Conservation (phyloP, 2,113 vertebrate species). For the Trogon surrucura region DNA sequence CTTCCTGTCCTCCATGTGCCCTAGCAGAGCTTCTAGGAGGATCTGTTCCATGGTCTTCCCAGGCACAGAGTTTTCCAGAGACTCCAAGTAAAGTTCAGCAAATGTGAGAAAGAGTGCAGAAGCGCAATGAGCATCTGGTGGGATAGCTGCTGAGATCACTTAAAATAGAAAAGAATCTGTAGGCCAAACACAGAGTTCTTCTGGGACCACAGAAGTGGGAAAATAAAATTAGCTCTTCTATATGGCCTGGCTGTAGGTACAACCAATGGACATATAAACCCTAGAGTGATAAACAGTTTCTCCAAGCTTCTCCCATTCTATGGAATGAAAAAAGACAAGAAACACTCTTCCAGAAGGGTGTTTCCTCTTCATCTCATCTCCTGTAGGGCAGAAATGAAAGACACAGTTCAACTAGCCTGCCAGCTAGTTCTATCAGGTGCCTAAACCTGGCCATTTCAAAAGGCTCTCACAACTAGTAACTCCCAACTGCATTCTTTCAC, state of each 20-base stretch:
- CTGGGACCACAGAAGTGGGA: neutral
- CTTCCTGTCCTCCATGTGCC: no score
- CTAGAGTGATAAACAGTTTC: neutral
- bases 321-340: neutral
- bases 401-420: neutral
- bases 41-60: no score
- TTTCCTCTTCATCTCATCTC: neutral
- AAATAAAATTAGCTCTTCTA: neutral
- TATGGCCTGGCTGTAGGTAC: neutral
- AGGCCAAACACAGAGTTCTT: neutral
- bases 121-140: neutral
- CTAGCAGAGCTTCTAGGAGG: no score
- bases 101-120: neutral
- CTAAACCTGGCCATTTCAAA: neutral
- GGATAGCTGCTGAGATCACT: neutral
- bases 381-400: neutral
- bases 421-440: neutral
- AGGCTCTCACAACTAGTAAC: neutral
- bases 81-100: neutral
- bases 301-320: neutral
- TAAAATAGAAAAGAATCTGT: neutral
- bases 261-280: neutral
- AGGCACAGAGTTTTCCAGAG: no score
- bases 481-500: neutral
- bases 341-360: neutral